A percentile compares a stretch with the other conserved stretches of the same genome.
These are phyloP conservation scores for Myotis lucifugus DNA, from an alignment of 2,113 vertebrate genomes.

Conservation along the genomic window DNA sequence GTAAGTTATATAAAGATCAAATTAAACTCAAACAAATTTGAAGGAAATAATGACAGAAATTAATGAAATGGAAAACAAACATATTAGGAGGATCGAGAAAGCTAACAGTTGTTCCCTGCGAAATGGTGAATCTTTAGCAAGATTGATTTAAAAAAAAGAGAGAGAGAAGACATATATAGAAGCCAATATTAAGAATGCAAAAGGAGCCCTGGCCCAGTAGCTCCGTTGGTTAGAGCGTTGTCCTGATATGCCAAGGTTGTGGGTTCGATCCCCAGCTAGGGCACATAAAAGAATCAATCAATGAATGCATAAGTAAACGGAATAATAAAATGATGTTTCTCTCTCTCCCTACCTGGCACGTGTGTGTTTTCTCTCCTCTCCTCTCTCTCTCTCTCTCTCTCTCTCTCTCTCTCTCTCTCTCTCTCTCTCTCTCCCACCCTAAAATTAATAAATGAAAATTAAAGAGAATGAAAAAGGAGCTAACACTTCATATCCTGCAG, in stretches of 20 bases:
- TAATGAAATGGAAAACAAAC: constrained; percentile 46
- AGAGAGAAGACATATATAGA: not conserved
- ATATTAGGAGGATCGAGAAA: constrained; percentile 37
- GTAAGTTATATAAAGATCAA: not conserved
- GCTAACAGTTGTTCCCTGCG: not conserved
- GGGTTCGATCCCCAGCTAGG: not conserved
- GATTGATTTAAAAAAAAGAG: not conserved
- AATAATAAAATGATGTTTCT: not conserved
- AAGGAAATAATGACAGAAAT: constrained; percentile 29
- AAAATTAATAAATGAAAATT: not conserved
- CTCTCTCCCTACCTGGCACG: not conserved
- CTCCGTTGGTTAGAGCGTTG: not conserved
- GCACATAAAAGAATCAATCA: not conserved
- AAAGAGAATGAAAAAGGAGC: constrained; percentile 21
- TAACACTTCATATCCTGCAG: not conserved
- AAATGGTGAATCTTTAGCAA: constrained; percentile 20
- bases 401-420: too few relatives aligned
- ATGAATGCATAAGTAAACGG: not conserved
- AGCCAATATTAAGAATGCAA: constrained; percentile 9
- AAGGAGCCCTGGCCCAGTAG: not conserved
- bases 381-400: too few relatives aligned
- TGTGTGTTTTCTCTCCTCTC: too few relatives aligned
- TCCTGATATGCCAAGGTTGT: not conserved
- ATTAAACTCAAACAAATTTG: constrained; percentile 52
- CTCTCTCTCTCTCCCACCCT: too few relatives aligned